Percentiles rank a stretch among this genome's conserved stretches.
Conservation (phyloP, 2,113 vertebrate genomes). For the Zosterops pallidus region DNA sequence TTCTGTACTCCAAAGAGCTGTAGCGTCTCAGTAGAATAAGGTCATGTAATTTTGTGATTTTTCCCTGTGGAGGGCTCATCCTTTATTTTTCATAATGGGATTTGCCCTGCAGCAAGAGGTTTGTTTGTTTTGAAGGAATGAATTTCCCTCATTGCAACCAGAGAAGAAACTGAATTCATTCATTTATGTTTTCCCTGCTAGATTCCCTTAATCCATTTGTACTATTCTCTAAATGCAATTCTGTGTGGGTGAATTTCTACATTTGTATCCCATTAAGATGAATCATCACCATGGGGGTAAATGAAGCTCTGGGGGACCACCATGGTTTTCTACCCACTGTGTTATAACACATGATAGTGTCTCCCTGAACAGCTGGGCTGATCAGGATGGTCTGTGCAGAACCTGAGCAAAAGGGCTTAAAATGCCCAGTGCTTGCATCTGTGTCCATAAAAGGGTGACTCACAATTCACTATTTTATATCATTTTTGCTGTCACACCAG, state of each 20-base stretch:
- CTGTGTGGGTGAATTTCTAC: not conserved
- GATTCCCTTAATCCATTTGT: not conserved
- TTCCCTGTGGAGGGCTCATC: not conserved
- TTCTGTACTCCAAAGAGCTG: not conserved
- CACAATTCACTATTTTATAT: not conserved
- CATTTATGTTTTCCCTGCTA: not conserved
- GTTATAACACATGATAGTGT: too few relatives aligned
- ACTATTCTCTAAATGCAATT: not conserved
- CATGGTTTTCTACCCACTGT: not conserved
- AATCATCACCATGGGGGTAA: not conserved
- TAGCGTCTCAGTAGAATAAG: too few relatives aligned
- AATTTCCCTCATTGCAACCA: not conserved
- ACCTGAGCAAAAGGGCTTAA: not conserved
- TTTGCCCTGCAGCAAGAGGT: not conserved
- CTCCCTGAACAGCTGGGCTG: not conserved
- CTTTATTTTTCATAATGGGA: not conserved
- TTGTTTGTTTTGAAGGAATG: not conserved
- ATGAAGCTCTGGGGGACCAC: not conserved
- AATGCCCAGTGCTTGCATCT: not conserved
- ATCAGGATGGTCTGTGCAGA: not conserved
- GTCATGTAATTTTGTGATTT: accelerated
- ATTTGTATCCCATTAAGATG: not conserved
- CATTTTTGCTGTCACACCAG: not conserved
- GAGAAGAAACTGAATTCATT: not conserved
- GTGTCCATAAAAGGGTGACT: not conserved